Evolutionary conservation across 2,888 invertebrate species (phyloP), one percentile per base, ranked within the genome.

Genomic region (Danaus chrysippus): DNA sequence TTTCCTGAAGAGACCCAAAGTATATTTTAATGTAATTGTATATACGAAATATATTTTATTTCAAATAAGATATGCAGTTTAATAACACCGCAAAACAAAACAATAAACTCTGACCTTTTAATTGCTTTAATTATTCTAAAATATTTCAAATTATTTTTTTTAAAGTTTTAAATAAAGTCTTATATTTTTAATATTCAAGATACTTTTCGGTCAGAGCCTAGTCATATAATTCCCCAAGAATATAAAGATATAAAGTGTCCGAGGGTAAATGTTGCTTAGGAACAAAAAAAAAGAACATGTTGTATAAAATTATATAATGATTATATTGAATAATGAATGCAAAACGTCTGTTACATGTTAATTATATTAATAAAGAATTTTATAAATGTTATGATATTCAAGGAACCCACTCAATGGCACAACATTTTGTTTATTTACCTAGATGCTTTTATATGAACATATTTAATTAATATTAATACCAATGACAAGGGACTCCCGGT

Each of bases 361-460:
- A 73, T 77, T 76, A 75, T 78, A 74, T 76, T 77, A 73, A 74
- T 73, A 74, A 70, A 72, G 67, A 71, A 65, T 68, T 63, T 69
- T 57, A 61, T 63, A 66, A 54, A 53, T 64, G 54, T 57, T 56
- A 59, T 61, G 63, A 43, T 73, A 49, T 73, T 70, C 73, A 76
- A 86, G 84, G 84, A 86, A 87, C 86, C 82, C 78, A 79, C 74
- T 77, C 76, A 74, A 86, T 85, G 86, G 86, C 86, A 86, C 84
- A 79, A 73, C 72, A 63, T 59, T 68, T 59, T 60, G 57, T 66
- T 60, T 56, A 58, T 56, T 63, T 54, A 44, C 59, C 42, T 65
- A 61, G 55, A 66, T 56, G 64, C 42, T 69, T 57, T 42, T 53
- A 59, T 65, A 68, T 56, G n/a, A 54, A 63, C 59, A 44, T 41